A percentile compares a stretch with the other conserved stretches of the same genome.
phyloP scores from a whole-genome alignment of 1,140 invertebrate genomes.

The Euwallacea fornicatus region DNA sequence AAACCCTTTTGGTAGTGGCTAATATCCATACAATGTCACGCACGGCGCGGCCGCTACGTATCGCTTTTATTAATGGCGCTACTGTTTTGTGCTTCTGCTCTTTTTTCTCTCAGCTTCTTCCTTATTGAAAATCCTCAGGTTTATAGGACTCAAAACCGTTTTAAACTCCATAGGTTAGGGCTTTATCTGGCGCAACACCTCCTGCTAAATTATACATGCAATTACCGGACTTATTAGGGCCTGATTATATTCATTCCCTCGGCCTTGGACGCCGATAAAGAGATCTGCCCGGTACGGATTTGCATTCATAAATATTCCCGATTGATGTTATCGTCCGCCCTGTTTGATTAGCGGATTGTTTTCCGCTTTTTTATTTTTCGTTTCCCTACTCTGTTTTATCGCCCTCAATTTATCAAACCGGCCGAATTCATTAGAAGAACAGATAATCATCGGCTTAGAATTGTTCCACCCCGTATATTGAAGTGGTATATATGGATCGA shows the following conservation, averaged over 20 bases:
- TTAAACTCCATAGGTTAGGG: slow-evolving; percentile 45
- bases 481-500: neutral
- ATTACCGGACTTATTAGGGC: slow-evolving; percentile 47
- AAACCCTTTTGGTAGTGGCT: slow-evolving; percentile 39
- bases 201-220: slow-evolving; percentile 47
- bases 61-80: slow-evolving; percentile 46
- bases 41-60: slow-evolving; percentile 41
- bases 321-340: slow-evolving; percentile 43
- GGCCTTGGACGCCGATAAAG: slow-evolving; percentile 46
- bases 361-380: slow-evolving; percentile 40
- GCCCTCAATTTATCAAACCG: slow-evolving; percentile 36
- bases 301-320: slow-evolving; percentile 48
- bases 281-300: slow-evolving; percentile 41
- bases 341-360: slow-evolving; percentile 48
- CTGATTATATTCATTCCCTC: slow-evolving; percentile 46
- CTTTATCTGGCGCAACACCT: slow-evolving; percentile 45
- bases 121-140: neutral
- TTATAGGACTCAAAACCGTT: too few species aligned
- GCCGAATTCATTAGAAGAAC: slow-evolving; percentile 34
- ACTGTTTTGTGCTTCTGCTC: slow-evolving; percentile 13
- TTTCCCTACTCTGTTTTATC: slow-evolving; percentile 38
- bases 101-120: neutral
- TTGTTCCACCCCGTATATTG: too few species aligned
- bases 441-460: too few species aligned
- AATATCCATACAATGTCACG: slow-evolving; percentile 50